Conservation (phyloP, 2,888 invertebrate species). For the Nomada ruficornis region DNA sequence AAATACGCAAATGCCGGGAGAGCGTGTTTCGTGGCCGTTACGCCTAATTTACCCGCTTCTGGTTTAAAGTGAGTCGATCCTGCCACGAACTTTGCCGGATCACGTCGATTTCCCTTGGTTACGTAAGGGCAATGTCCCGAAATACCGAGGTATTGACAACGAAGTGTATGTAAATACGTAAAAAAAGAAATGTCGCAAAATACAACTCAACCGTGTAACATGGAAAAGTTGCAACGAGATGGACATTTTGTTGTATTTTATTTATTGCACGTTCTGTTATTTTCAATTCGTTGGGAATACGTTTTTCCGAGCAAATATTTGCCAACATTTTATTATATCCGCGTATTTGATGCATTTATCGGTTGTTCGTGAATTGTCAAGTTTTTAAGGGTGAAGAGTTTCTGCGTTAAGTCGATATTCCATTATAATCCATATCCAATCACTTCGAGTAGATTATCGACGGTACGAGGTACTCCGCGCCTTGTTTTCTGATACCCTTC, state of each 20-base stretch:
- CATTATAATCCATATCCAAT: slow-evolving; percentile 79
- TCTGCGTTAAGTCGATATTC: slow-evolving; percentile 70
- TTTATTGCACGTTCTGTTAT: neutral
- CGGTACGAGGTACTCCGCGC: slow-evolving; percentile 77
- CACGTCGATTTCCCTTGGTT: neutral
- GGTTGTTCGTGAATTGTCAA: neutral
- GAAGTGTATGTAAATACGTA: too few species aligned
- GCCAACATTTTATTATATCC: neutral
- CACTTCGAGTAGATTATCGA: slow-evolving; percentile 79
- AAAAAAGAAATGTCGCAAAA: too few species aligned
- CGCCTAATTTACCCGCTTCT: slow-evolving; percentile 55
- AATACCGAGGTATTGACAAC: too few species aligned
- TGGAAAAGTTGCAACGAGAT: neutral
- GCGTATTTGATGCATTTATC: neutral
- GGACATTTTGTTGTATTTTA: neutral
- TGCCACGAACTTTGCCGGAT: slow-evolving; percentile 31
- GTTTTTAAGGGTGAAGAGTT: slow-evolving; percentile 38
- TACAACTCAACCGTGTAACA: too few species aligned
- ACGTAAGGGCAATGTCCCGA: too few species aligned
- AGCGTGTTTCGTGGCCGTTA: slow-evolving; percentile 60
- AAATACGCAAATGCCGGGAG: slow-evolving; percentile 59
- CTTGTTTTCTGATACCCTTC: slow-evolving; percentile 61
- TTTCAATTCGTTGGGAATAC: neutral
- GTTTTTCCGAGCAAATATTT: neutral
- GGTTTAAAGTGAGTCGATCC: slow-evolving; percentile 40